Conservation (phyloP, 2,888 invertebrate species). For the Xestia xanthographa region DNA sequence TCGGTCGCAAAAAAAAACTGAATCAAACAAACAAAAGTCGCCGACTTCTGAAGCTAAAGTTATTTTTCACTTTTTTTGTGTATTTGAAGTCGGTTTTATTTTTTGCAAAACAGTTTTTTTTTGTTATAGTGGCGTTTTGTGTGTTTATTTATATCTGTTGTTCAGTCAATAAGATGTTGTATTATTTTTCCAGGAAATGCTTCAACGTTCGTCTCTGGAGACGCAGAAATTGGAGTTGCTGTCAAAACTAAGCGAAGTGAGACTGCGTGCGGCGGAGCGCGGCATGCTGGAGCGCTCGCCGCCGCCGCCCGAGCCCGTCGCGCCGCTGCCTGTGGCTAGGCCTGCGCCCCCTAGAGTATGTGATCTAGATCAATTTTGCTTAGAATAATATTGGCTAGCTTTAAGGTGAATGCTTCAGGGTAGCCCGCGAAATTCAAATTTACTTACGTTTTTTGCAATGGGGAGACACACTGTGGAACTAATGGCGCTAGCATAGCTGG, state of each 20-base stretch:
- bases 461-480: no score
- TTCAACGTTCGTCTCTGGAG: slow-evolving; percentile 96
- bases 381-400: not conserved
- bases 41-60: no score
- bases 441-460: no score
- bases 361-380: not conserved
- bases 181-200: slow-evolving; percentile 92
- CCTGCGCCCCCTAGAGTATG: slow-evolving; percentile 87
- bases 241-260: slow-evolving; percentile 97
- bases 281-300: slow-evolving; percentile 94
- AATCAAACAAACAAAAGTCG: no score
- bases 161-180: not conserved
- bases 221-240: slow-evolving; percentile 98
- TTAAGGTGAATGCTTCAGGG: no score
- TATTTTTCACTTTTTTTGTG: no score
- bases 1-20: no score
- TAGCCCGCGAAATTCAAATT: no score
- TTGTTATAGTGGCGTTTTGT: not conserved
- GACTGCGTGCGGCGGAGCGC: slow-evolving; percentile 96
- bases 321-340: slow-evolving; percentile 77
- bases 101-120: not conserved
- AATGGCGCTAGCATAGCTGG: no score
- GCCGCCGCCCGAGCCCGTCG: slow-evolving; percentile 79
- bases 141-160: not conserved
- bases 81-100: no score